These are phyloP conservation scores for Equus przewalskii DNA, from an alignment of 2,113 vertebrate genomes.

Conservation along the genomic window DNA sequence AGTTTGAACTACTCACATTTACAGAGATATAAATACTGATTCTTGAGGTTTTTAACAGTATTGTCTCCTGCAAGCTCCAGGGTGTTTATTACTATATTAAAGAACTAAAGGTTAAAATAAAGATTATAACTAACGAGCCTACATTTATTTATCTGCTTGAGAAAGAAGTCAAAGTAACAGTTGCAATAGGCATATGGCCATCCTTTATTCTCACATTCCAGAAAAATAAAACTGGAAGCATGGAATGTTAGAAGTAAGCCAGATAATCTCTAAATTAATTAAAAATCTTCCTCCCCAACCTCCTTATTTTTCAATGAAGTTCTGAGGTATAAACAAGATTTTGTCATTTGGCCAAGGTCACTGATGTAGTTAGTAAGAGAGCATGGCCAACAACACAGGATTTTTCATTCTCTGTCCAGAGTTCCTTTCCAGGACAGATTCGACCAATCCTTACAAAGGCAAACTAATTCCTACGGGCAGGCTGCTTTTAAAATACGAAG, in stretches of 20 bases:
- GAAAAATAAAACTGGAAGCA: constrained; percentile 29
- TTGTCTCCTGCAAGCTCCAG: constrained; percentile 47
- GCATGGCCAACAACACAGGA: not conserved
- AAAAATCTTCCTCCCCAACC: not conserved
- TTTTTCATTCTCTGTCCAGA: not conserved
- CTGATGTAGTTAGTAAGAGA: not conserved
- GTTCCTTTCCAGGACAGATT: not conserved
- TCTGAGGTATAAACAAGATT: not conserved
- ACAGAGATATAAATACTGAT: constrained; percentile 21
- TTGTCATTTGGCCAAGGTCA: not conserved
- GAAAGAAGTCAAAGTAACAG: constrained; percentile 51
- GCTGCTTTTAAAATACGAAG: not conserved
- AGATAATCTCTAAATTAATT: not conserved
- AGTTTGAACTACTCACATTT: constrained; percentile 55
- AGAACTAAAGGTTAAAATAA: constrained; percentile 47
- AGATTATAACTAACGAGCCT: not conserved
- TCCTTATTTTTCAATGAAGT: not conserved
- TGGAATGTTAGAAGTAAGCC: not conserved
- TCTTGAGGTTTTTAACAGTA: constrained; percentile 36
- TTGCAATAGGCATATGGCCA: not conserved
- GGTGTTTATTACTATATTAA: constrained; percentile 33
- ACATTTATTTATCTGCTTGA: not conserved
- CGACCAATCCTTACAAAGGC: not conserved
- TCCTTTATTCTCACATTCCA: constrained; percentile 24
- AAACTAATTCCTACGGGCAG: not conserved